Percentiles rank a stretch among this genome's conserved stretches.
phyloP scores from a whole-genome alignment of 2,113 vertebrate species.

The Labeo catla region DNA sequence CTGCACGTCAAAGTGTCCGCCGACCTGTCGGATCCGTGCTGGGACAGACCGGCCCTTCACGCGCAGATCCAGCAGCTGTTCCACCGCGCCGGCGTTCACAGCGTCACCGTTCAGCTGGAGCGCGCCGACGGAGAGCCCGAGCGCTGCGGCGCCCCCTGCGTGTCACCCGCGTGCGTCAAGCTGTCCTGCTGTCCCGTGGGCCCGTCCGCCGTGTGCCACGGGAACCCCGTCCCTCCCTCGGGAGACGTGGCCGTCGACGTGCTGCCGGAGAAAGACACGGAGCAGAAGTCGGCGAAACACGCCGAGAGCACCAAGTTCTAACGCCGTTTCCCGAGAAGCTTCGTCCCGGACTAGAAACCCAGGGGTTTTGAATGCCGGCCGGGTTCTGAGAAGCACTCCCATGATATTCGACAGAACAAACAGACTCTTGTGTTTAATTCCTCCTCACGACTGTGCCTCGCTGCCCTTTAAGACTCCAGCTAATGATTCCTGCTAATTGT shows the following conservation, averaged over 20 bases:
- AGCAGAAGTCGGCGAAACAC: neutral
- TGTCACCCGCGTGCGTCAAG: conserved; percentile 72
- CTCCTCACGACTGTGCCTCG: neutral
- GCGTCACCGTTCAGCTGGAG: conserved; percentile 83
- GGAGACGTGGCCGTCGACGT: neutral
- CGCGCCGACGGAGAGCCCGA: conserved; percentile 60
- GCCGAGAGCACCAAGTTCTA: conserved; percentile 5
- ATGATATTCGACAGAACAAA: neutral
- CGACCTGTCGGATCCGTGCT: conserved; percentile 52
- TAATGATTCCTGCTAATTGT: neutral
- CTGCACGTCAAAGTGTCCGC: conserved; percentile 78
- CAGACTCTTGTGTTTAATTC: neutral
- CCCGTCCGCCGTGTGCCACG: neutral
- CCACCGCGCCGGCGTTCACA: conserved; percentile 79
- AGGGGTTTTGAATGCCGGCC: neutral
- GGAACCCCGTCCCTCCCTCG: neutral
- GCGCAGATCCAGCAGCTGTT: conserved; percentile 77
- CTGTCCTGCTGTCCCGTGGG: conserved; percentile 73
- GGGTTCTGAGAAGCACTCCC: neutral
- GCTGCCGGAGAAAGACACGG: neutral
- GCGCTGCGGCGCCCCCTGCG: conserved; percentile 75
- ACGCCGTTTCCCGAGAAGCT: neutral
- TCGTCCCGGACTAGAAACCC: neutral
- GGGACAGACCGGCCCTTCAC: conserved; percentile 59
- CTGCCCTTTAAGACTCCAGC: neutral